These are phyloP conservation scores for Acleris cristana DNA, from an alignment of 2,888 invertebrate species.

Conservation along the genomic window DNA sequence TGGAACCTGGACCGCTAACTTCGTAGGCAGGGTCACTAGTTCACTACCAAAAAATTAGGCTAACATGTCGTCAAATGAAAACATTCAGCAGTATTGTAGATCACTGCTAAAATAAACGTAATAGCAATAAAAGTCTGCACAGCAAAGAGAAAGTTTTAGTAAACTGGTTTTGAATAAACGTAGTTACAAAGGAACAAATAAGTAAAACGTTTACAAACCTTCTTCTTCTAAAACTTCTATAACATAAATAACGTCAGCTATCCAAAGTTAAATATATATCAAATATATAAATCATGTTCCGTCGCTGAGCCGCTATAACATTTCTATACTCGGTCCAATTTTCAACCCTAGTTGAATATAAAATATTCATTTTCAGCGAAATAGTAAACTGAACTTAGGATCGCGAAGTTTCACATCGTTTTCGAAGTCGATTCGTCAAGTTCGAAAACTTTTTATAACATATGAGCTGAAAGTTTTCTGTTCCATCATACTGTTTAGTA, in stretches of 20 bases:
- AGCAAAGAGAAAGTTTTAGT: too few species aligned
- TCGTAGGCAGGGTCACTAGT: too few species aligned
- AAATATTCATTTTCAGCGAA: constrained; percentile 17
- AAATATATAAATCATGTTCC: constrained; percentile 10
- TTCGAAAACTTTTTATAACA: constrained; percentile 35
- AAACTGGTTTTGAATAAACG: too few species aligned
- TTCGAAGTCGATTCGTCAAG: constrained; percentile 40
- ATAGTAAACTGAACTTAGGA: constrained; percentile 22
- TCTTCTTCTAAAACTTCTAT: background rate
- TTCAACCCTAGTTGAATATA: constrained; percentile 14
- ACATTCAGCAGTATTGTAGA: too few species aligned
- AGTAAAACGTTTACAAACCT: background rate
- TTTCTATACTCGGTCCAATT: background rate
- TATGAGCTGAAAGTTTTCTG: constrained; percentile 34
- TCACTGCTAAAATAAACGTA: too few species aligned
- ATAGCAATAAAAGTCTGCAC: too few species aligned
- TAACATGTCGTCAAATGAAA: too few species aligned
- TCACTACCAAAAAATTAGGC: too few species aligned
- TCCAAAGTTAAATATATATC: constrained; percentile 9
- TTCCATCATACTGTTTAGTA: constrained; percentile 38
- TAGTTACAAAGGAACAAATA: too few species aligned
- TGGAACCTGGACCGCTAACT: too few species aligned
- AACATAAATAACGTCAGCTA: constrained; percentile 14
- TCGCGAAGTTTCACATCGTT: constrained; percentile 25
- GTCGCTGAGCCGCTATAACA: constrained; percentile 5